Evolutionary conservation across 2,113 vertebrate genomes (phyloP).

Genomic region (Scytalopus superciliaris): DNA sequence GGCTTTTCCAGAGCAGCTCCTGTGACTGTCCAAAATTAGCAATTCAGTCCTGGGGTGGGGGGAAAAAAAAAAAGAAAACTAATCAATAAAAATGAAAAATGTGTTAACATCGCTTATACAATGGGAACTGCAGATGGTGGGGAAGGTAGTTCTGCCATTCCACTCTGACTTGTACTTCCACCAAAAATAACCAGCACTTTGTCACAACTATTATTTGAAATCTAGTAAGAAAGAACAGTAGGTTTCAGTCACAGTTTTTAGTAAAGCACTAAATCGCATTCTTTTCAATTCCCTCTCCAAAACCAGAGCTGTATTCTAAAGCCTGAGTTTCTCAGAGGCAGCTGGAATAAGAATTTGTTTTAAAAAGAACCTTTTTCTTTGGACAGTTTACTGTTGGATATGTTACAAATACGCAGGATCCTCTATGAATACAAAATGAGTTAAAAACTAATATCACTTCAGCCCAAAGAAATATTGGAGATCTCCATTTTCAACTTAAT

Average conservation of each 20-base stretch:
- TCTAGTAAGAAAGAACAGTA: background rate
- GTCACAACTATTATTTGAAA: background rate
- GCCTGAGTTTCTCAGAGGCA: background rate
- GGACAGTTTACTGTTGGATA: background rate
- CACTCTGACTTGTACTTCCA: background rate
- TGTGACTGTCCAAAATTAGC: background rate
- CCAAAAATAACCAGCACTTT: background rate
- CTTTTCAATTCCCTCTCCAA: background rate
- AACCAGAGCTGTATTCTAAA: background rate
- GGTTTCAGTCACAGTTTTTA: background rate
- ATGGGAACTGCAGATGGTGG: background rate
- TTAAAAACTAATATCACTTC: slow-evolving; percentile 14
- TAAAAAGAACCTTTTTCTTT: background rate
- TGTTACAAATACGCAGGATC: background rate
- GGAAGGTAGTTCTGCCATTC: background rate
- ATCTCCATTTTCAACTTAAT: slow-evolving; percentile 57
- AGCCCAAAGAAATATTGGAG: slow-evolving; percentile 39
- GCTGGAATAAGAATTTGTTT: background rate
- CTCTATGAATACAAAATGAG: slow-evolving; percentile 29
- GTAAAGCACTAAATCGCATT: background rate
- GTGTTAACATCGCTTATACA: accelerated
- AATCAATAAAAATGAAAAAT: background rate
- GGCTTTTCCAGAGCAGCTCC: background rate
- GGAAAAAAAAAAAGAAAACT: background rate
- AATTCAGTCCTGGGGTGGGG: background rate